Percentiles rank a stretch among this genome's conserved stretches.
These are phyloP conservation scores for Premnoplex brunnescens DNA, from an alignment of 2,797 vertebrate species.

Conservation along the genomic window DNA sequence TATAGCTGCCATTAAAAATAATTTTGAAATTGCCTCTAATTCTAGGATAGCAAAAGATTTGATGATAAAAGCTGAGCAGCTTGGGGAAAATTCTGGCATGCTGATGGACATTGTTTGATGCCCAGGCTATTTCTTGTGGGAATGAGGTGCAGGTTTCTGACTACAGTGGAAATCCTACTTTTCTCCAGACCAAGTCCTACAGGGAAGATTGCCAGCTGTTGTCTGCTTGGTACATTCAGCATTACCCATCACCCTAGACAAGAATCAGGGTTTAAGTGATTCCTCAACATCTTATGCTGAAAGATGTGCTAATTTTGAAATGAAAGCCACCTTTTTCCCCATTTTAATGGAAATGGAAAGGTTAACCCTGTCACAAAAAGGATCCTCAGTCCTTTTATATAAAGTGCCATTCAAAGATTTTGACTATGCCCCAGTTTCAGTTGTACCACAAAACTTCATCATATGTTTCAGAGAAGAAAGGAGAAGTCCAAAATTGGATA, in stretches of 20 bases:
- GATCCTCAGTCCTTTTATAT: not conserved
- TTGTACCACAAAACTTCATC: not conserved
- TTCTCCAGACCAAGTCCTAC: not conserved
- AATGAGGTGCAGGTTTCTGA: not conserved
- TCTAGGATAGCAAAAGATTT: not conserved
- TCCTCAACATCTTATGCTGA: not conserved
- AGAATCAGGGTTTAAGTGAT: not conserved
- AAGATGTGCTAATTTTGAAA: not conserved
- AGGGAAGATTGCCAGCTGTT: not conserved
- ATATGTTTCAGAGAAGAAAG: not conserved
- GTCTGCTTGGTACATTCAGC: not conserved
- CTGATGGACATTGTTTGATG: not conserved
- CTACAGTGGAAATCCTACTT: not conserved
- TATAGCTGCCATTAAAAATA: slow-evolving; percentile 33
- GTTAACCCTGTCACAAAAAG: not conserved
- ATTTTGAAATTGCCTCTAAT: slow-evolving; percentile 1
- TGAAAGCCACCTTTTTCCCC: not conserved
- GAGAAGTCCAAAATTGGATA: not conserved
- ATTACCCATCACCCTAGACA: not conserved
- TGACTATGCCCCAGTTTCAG: not conserved
- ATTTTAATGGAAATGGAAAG: not conserved
- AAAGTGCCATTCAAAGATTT: not conserved
- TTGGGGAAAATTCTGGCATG: not conserved
- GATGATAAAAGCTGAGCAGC: not conserved
- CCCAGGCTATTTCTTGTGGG: not conserved